Evolutionary conservation across 2,888 invertebrate species (phyloP), one percentile per base, ranked within the genome.

Genomic region (Pterostichus madidus): DNA sequence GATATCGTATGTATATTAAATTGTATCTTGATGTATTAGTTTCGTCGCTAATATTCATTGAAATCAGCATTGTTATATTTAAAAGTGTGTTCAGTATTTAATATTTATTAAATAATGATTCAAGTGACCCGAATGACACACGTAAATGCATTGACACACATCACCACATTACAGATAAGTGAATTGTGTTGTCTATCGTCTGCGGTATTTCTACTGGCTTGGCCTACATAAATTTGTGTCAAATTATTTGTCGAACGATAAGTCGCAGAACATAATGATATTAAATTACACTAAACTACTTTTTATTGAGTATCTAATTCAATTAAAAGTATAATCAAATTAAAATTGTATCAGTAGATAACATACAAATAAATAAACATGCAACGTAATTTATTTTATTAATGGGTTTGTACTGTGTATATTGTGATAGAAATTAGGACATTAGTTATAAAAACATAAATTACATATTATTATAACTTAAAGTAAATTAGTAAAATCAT

Each of bases 81-180:
- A 64, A 59, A 64, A 64, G 64, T 64, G 35, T 35, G 35, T 35
- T 31, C 5, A 13, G 35, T 64, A 32, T 64, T 64, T 64, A 64
- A 35, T 64, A 64, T 64, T 64, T 64, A 64, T 64, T 35, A 35
- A 32, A 64, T n/a, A 64, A 64, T 64, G n/a, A 64, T 24, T 64
- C 5, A 5, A 13, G 35, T 64, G 64, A 64, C 64, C 64, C 64
- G 64, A 64, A 64, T 64, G 64, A 64, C 35, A 64, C 6, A 64
- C 64, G 64, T 64, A 64, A 64, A 64, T 64, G 64, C 64, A 64
- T 64, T 64, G 64, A 64, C 64, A 64, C 32, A 64, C 64, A 64
- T 13, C 56, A 56, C 17, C 8, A 1, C 56, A 56, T 7, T 35
- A 64, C 13, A 64, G 13, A 64, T 64, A 61, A 61, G 61, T 61